Conservation (phyloP, 2,888 invertebrate genomes). For the Temnothorax unifasciatus region DNA sequence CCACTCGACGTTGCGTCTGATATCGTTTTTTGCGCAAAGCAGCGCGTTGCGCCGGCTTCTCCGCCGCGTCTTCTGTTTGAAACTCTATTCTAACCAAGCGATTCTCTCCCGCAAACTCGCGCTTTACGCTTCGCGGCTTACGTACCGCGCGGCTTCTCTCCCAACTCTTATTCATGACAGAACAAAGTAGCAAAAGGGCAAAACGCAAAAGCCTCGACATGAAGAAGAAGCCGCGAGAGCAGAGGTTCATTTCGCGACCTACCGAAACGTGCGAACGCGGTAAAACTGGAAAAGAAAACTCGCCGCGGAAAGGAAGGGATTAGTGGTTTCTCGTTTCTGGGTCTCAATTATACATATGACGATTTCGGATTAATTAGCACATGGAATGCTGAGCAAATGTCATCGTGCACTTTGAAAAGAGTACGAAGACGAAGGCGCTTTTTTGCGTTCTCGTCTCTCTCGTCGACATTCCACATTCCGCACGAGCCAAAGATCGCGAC, state of each 20-base stretch:
- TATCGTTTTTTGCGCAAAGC: conserved; percentile 36
- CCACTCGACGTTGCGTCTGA: conserved; percentile 29
- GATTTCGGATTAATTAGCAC: conserved; percentile 48
- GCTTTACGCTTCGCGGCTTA: not conserved
- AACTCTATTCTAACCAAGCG: conserved; percentile 31
- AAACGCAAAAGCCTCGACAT: conserved; percentile 5
- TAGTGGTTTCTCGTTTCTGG: not conserved
- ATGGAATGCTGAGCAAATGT: conserved; percentile 59
- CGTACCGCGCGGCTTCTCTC: not conserved
- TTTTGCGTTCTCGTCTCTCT: conserved; percentile 41
- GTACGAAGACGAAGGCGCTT: conserved; percentile 40
- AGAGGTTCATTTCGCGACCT: not conserved
- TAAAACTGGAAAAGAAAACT: conserved; percentile 7
- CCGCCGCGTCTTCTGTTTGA: conserved; percentile 38
- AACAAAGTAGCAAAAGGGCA: conserved; percentile 37
- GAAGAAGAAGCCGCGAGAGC: not conserved
- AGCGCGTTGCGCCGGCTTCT: conserved; percentile 42
- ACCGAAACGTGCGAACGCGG: conserved; percentile 9
- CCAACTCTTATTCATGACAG: conserved; percentile 31
- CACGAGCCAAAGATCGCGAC: conserved; percentile 50
- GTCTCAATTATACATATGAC: not conserved
- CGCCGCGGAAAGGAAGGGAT: not conserved
- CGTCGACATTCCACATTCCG: conserved; percentile 58
- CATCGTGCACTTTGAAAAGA: conserved; percentile 41
- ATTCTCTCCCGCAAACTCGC: conserved; percentile 41